A percentile compares a stretch with the other conserved stretches of the same genome.
Conservation (phyloP, 2,888 invertebrate genomes). For the Deroplatys truncata region DNA sequence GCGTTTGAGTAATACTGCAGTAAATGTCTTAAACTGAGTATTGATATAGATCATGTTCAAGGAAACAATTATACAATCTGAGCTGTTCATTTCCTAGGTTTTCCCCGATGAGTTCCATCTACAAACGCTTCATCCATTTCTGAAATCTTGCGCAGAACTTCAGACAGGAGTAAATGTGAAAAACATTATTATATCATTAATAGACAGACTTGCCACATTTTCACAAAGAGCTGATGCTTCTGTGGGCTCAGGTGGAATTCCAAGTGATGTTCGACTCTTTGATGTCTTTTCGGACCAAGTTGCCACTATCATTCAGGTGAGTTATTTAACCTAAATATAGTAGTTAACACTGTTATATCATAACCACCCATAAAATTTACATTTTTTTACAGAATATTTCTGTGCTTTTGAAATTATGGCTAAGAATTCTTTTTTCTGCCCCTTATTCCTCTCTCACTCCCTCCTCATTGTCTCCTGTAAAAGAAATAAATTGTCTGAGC, state of each 20-base stretch:
- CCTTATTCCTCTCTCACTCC: too few species aligned
- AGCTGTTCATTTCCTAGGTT: constrained; percentile 52
- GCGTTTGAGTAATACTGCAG: too few species aligned
- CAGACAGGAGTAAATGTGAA: constrained; percentile 96
- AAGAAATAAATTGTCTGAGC: too few species aligned
- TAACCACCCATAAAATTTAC: too few species aligned
- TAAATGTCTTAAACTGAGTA: too few species aligned
- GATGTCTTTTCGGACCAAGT: constrained; percentile 98
- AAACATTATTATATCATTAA: constrained; percentile 94
- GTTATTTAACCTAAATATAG: background rate
- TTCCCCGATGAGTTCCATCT: constrained; percentile 99
- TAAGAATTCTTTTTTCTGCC: too few species aligned
- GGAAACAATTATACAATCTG: background rate
- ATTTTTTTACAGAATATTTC: too few species aligned
- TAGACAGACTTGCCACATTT: constrained; percentile 82
- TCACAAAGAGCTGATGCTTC: constrained; percentile 68
- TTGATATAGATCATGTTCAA: too few species aligned
- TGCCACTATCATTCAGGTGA: constrained; percentile 86
- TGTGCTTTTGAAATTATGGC: too few species aligned
- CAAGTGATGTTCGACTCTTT: constrained; percentile 88
- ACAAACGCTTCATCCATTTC: constrained; percentile 89
- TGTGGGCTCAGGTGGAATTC: constrained; percentile 50
- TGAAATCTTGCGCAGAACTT: constrained; percentile 95
- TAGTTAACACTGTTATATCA: too few species aligned
- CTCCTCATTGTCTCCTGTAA: too few species aligned